These are phyloP conservation scores for Calcarius lapponicus DNA, from an alignment of 2,797 vertebrate species.

Conservation along the genomic window DNA sequence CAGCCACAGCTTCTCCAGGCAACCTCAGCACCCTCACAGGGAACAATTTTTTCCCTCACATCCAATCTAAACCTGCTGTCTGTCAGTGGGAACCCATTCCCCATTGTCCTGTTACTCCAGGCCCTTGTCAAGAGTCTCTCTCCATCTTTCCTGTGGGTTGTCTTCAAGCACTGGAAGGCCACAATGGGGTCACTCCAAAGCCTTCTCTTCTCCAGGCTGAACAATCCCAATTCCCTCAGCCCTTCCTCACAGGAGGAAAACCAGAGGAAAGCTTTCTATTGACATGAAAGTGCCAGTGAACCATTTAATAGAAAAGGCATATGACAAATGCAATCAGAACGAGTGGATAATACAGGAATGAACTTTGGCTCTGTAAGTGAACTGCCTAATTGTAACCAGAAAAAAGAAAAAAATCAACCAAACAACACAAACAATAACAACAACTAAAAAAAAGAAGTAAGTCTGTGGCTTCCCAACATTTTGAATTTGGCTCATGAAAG, in stretches of 20 bases:
- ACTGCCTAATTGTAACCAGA: not conserved
- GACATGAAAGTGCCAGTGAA: not conserved
- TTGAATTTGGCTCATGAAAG: not conserved
- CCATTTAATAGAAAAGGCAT: not conserved
- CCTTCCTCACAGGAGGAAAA: not conserved
- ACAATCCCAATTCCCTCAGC: no score
- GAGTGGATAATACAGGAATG: not conserved
- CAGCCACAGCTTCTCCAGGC: not conserved
- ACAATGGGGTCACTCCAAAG: not conserved
- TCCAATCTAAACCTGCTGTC: rapidly evolving
- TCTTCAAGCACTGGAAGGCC: not conserved
- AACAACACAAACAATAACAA: not conserved
- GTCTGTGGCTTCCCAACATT: not conserved
- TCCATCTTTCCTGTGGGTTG: not conserved
- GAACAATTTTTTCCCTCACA: not conserved
- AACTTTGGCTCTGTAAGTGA: not conserved
- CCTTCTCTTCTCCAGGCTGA: not conserved
- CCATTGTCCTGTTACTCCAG: not conserved
- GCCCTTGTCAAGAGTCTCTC: not conserved
- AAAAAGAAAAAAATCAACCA: not conserved
- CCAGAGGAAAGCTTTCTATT: not conserved
- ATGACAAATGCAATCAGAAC: not conserved
- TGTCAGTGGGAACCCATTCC: not conserved
- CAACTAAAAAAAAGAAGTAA: not conserved
- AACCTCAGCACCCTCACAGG: rapidly evolving